These are phyloP conservation scores for Phortica okadai DNA, from an alignment of 2,888 invertebrate genomes.

Conservation along the genomic window DNA sequence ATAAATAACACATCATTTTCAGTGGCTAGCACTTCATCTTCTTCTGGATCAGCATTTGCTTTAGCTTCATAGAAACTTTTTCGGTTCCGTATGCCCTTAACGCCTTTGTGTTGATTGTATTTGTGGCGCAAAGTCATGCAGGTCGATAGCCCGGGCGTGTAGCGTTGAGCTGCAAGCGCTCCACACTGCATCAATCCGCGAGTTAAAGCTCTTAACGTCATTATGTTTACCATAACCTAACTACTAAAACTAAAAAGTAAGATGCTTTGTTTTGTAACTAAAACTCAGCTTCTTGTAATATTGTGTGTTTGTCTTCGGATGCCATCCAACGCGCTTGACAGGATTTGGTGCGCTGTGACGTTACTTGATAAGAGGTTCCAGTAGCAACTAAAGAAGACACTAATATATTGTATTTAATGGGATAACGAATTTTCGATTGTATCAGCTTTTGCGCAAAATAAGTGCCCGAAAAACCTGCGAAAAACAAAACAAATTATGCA, in stretches of 20 bases:
- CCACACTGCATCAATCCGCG: constrained; percentile 11
- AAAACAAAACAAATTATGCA: constrained; percentile 34
- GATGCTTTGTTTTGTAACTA: constrained; percentile 37
- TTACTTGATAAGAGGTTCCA: constrained; percentile 73
- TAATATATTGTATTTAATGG: constrained; percentile 72
- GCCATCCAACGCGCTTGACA: constrained; percentile 78
- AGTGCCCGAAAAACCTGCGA: constrained; percentile 75
- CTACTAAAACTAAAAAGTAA: neutral
- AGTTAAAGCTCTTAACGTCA: constrained; percentile 44
- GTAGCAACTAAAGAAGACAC: constrained; percentile 72
- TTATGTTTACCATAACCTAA: constrained; percentile 35
- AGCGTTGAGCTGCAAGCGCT: neutral
- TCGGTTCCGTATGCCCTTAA: constrained; percentile 72
- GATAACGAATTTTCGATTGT: constrained; percentile 72
- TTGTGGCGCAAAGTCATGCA: constrained; percentile 56
- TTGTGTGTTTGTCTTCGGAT: constrained; percentile 75
- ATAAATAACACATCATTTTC: constrained; percentile 60
- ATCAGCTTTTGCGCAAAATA: constrained; percentile 76
- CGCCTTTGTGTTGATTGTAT: constrained; percentile 72
- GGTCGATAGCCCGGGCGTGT: neutral
- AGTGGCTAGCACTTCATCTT: constrained; percentile 35
- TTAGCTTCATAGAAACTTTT: constrained; percentile 64
- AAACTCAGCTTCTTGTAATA: constrained; percentile 72
- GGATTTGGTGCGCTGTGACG: constrained; percentile 73
- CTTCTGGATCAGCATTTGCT: constrained; percentile 32